phyloP scores from a whole-genome alignment of 2,888 invertebrate species.

The Mayetiola destructor region DNA sequence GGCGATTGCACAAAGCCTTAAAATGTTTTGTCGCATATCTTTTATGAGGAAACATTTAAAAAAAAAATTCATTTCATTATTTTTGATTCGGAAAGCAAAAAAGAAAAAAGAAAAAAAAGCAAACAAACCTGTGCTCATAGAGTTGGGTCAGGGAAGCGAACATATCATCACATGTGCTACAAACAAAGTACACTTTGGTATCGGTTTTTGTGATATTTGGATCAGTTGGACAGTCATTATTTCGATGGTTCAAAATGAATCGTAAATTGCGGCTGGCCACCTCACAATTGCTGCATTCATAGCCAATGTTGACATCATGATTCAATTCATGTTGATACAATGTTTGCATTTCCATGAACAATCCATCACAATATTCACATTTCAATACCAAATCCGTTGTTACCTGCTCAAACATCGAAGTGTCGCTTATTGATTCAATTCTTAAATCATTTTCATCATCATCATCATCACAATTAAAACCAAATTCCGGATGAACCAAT shows the following conservation, averaged over 20 bases:
- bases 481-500: conserved; percentile 22
- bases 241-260: conserved; percentile 42
- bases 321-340: conserved; percentile 31
- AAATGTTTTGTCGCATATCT: conserved; percentile 31
- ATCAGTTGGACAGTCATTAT: conserved; percentile 32
- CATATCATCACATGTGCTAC: conserved; percentile 33
- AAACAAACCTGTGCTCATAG: conserved; percentile 32
- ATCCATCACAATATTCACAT: conserved; percentile 46
- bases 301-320: conserved; percentile 28
- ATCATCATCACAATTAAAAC: no score
- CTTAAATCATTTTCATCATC: conserved; percentile 16
- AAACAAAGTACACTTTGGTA: conserved; percentile 28
- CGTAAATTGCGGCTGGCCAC: conserved; percentile 22
- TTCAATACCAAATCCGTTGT: conserved; percentile 31
- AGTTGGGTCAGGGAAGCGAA: conserved; percentile 28
- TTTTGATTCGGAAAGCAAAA: not conserved
- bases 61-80: not conserved
- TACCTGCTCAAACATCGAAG: not conserved
- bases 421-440: not conserved
- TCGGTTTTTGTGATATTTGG: not conserved
- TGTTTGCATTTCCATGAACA: conserved; percentile 39
- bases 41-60: not conserved
- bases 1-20: conserved; percentile 28
- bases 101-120: not conserved
- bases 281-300: conserved; percentile 21